Base-by-base conservation (phyloP, 2,113 vertebrate genomes). In the Pampusana beccarii region DNA sequence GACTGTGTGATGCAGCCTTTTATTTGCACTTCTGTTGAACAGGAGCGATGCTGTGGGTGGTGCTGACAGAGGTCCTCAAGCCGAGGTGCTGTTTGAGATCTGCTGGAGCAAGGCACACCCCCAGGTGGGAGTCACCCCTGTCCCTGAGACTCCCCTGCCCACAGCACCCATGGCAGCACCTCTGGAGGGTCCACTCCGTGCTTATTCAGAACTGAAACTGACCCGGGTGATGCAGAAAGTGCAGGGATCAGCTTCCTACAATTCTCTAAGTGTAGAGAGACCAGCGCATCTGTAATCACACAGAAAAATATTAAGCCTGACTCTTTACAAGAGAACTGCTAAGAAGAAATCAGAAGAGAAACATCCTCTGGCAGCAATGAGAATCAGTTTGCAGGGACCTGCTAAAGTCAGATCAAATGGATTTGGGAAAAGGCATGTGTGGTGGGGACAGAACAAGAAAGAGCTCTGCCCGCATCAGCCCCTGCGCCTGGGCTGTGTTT, bases 101-200 rank as follows among this genome's bases (percentile, higher is more conserved):
- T 34, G 53, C 42, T n/a, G 54, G 48, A 60, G 13, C 12, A 48
- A 61, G 24, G 50, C 14, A 13, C 26, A 17, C 29, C 64, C 33
- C 1, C 0, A 12, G 25, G 28, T 2, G 31, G 54, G 15, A 19
- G 19, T 57, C 1, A 23, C 9, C 4, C 2, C 33, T 54, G 42
- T 24, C 11, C 0, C 53, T 17, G 62, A 0, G 1, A 38, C 50
- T 73, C 10, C 23, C 7, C 50, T 54, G 42, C 16, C 60, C 1
- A 0, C 38, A 75, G 70, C 25, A n/a, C 6, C 10, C 53, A 13
- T 19, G 31, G 72, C 5, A 14, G 51, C 31, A 65, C 11, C 0
- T 4, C 80, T 28, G 3, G 8, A 67, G 46, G 29, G 48, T 11
- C 56, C 48, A 7, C 33, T 11, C 1, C 0, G 31, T 48, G 18